Conservation (phyloP, 1,140 invertebrate species). For the Ruditapes philippinarum region DNA sequence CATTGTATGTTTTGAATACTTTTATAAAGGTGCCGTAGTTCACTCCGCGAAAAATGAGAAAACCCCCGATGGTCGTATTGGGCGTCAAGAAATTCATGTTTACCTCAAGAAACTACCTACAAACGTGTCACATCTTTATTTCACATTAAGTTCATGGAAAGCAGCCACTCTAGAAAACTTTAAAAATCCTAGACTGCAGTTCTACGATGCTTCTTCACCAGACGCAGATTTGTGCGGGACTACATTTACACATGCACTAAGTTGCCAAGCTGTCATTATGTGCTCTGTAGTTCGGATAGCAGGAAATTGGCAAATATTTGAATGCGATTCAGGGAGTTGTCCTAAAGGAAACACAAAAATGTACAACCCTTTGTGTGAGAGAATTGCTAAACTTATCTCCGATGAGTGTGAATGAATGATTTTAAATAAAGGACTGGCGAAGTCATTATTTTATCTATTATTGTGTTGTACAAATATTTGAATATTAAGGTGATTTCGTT, state of each 20-base stretch:
- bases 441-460: too few relatives aligned
- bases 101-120: background rate
- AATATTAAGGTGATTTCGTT: too few relatives aligned
- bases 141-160: slow-evolving; percentile 29
- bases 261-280: slow-evolving; percentile 60
- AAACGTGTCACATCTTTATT: slow-evolving; percentile 3
- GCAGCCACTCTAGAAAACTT: background rate
- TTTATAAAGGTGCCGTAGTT: background rate
- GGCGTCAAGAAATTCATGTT: background rate
- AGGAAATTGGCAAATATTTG: slow-evolving; percentile 52
- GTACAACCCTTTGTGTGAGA: slow-evolving; percentile 34
- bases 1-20: too few relatives aligned
- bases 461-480: too few relatives aligned
- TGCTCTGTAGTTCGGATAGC: slow-evolving; percentile 37
- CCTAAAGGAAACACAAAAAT: slow-evolving; percentile 43
- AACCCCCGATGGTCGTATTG: background rate
- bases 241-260: slow-evolving; percentile 32
- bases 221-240: slow-evolving; percentile 7
- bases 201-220: background rate
- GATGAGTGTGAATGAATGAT: too few relatives aligned
- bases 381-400: background rate
- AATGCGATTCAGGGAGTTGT: slow-evolving; percentile 10
- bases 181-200: slow-evolving; percentile 25
- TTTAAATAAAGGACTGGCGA: too few relatives aligned
- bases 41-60: slow-evolving; percentile 9